Conservation (phyloP, 2,113 vertebrate genomes). For the Pituophis catenifer region DNA sequence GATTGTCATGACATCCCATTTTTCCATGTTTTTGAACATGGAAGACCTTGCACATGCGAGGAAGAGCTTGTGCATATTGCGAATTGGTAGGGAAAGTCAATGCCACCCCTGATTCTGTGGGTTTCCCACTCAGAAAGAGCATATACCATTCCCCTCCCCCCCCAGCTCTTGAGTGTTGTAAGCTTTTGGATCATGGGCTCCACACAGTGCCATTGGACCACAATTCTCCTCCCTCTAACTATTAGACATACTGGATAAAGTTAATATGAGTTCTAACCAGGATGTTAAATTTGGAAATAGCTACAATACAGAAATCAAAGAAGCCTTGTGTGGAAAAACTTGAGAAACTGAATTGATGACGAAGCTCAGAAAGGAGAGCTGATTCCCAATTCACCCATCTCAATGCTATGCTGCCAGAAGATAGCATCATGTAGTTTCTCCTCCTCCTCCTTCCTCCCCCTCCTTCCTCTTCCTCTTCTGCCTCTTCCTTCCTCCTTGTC, state of each 20-base stretch:
- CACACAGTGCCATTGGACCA: no score
- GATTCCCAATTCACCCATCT: not conserved
- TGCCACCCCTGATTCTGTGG: no score
- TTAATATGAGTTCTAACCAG: not conserved
- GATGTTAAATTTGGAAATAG: not conserved
- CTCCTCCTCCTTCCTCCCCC: no score
- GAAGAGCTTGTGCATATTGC: no score
- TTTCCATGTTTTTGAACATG: no score
- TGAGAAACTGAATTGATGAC: not conserved
- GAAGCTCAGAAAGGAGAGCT: not conserved
- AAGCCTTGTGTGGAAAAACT: not conserved
- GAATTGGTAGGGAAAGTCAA: no score
- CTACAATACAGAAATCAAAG: not conserved
- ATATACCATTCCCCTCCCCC: not conserved
- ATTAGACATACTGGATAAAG: not conserved
- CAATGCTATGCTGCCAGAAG: not conserved
- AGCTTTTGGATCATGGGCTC: not conserved
- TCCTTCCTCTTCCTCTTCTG: no score
- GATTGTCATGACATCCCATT: no score
- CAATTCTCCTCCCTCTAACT: no score
- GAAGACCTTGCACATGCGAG: no score
- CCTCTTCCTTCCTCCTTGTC: no score
- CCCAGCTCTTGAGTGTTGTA: not conserved
- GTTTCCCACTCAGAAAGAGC: not conserved
- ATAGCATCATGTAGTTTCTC: not conserved